Base-by-base conservation (phyloP, 1,140 invertebrate species). In the Euura lappo region DNA sequence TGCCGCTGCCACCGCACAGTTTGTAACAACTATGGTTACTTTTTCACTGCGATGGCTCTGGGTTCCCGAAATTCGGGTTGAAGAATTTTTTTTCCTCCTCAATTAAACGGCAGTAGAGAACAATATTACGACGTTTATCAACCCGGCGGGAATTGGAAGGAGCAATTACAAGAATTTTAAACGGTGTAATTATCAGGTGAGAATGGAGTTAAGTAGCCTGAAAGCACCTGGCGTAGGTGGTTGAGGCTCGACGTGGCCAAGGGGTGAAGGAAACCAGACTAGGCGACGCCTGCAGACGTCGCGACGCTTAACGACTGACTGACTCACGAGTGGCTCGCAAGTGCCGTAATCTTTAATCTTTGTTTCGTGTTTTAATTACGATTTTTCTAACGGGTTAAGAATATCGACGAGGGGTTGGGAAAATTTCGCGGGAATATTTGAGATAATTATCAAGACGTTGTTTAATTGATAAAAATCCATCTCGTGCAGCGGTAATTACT, bases 1-100 rank as follows among this genome's bases (percentile, higher is more conserved):
- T 60, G 51, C 51, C 51, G 51, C 51, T n/a, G 51, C 13, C 13
- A n/a, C 51, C 51, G 51, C 51, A n/a, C 51, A 60, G 51, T 60
- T 60, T 60, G 51, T 60, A 60, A 60, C 51, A 60, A 60, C 51
- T 8, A 60, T n/a, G 51, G 10, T n/a, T n/a, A 2, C 51, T 60
- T 60, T 60, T 60, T 60, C 51, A 60, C 51, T 60, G 8, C 51
- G 4, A n/a, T 11, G 51, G 10, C 51, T 60, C 8, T n/a, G 13
- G 51, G 4, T 60, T 60, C 51, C 51, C 51, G 2, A 60, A 60
- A 60, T 60, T 60, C 28, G 28, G 28, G 28, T 28, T 28, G 28
- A 28, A 28, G 28, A 28, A 28, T 28, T 28, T 60, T 60, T 60
- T 60, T 60, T 60, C 13, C 13, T 60, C 51, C 2, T 60, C 51